Conservation (phyloP, 2,888 invertebrate species). For the Agrotis exclamationis region DNA sequence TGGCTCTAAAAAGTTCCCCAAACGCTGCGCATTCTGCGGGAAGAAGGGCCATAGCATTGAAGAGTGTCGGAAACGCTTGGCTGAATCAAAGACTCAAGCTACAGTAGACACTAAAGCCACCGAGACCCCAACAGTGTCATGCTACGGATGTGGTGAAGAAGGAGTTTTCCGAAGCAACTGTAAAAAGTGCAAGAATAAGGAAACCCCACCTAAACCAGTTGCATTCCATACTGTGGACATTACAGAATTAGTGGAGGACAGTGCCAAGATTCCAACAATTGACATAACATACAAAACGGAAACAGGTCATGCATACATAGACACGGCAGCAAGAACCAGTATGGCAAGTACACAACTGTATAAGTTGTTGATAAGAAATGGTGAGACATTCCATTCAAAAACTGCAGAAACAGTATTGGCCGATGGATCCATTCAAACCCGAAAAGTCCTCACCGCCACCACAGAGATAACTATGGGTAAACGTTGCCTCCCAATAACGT, state of each 20-base stretch:
- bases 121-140: neutral
- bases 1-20: neutral
- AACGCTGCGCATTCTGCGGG: neutral
- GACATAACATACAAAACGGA: neutral
- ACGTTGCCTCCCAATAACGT: too few species aligned
- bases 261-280: neutral
- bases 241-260: neutral
- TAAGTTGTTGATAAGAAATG: too few species aligned
- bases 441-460: too few species aligned
- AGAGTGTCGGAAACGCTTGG: neutral
- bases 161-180: conserved; percentile 2
- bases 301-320: neutral
- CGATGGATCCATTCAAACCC: too few species aligned
- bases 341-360: neutral
- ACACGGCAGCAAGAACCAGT: neutral
- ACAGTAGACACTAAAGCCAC: neutral
- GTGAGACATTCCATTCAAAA: too few species aligned
- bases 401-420: too few species aligned
- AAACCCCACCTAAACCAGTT: neutral
- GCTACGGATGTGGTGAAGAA: neutral
- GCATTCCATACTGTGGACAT: neutral
- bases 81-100: neutral
- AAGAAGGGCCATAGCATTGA: neutral
- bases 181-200: neutral
- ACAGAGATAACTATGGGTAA: too few species aligned